Evolutionary conservation across 1,140 invertebrate genomes (phyloP), one percentile per base, ranked within the genome.

Genomic region (Lepidostoma basale): DNA sequence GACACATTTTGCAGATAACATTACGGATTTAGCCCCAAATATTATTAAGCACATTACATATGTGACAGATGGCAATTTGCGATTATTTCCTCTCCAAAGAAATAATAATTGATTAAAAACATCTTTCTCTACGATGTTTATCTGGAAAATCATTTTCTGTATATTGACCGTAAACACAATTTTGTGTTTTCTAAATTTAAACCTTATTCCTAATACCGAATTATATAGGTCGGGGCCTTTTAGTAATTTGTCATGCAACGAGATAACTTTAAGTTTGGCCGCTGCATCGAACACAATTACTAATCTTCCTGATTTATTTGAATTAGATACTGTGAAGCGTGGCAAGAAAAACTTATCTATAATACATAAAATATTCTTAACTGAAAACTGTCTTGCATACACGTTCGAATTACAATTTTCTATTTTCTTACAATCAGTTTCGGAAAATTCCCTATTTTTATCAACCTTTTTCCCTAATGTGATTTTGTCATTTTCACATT

Each of bases 111-210:
- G 47, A 52, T 14, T 28, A 1, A 26, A 26, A 0, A 30, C n/a
- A 30, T 52, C 47, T 0, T 26, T 4, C 3, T 52, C n/a, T 52
- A n/a, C 30, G 3, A 52, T 52, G 26, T 28, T 28, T 8, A 52
- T 52, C 30, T 52, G 47, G 12, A 52, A 14, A 30, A 52, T 28
- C 12, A 52, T 52, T 30, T 52, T n/a, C 6, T 52, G 23, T 2
- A 52, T 52, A 14, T 47, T 22, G 0, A 22, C 44, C 0, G 44
- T 47, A 12, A 47, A 47, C 1, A 22, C 44, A 22, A 47, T 22
- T 23, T 47, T 47, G 23, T 47, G 44, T 22, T 23, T 18, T 14
- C 20, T 47, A 47, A 47, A 47, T 47, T 47, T 47, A n/a, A 47
- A 47, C 8, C 20, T 47, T 3, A 23, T 47, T 3, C 44, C 20